Percentiles rank a stretch among this genome's conserved stretches.
These are phyloP conservation scores for Potorous gilbertii DNA, from an alignment of 2,797 vertebrate species.

Conservation along the genomic window DNA sequence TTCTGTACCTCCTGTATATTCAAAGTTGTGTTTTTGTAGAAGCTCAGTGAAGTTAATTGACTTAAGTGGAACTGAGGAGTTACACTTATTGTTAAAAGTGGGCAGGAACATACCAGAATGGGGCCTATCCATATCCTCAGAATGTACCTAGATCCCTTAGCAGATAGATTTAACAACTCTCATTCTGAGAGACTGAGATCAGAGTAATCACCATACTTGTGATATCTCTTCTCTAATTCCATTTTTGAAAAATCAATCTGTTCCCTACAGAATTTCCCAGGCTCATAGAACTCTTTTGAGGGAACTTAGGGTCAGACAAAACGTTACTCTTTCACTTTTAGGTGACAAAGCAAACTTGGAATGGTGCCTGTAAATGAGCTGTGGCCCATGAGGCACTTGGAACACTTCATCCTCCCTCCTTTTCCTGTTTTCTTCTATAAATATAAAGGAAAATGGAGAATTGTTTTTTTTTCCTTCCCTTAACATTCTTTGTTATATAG, in stretches of 20 bases:
- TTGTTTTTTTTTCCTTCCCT: background rate
- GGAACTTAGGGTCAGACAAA: background rate
- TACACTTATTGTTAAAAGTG: background rate
- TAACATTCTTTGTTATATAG: conserved; percentile 17
- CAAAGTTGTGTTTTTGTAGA: too few species aligned
- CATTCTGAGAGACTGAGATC: too few species aligned
- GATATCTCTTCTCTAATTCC: background rate
- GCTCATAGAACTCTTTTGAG: background rate
- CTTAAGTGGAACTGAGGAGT: background rate
- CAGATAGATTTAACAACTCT: background rate
- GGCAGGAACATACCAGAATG: background rate
- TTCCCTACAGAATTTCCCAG: background rate
- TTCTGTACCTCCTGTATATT: too few species aligned
- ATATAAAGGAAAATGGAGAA: conserved; percentile 32
- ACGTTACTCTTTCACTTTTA: background rate
- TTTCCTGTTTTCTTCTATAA: background rate
- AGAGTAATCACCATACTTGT: background rate
- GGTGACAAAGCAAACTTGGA: background rate
- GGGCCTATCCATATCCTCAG: background rate
- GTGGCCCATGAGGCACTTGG: background rate
- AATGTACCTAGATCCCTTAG: background rate
- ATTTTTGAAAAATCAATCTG: background rate
- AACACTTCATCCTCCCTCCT: background rate
- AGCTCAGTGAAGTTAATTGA: too few species aligned
- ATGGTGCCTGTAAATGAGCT: background rate